Evolutionary conservation across 1,140 invertebrate genomes (phyloP), one percentile per base, ranked within the genome.

Genomic region (Diploscapter pachys): DNA sequence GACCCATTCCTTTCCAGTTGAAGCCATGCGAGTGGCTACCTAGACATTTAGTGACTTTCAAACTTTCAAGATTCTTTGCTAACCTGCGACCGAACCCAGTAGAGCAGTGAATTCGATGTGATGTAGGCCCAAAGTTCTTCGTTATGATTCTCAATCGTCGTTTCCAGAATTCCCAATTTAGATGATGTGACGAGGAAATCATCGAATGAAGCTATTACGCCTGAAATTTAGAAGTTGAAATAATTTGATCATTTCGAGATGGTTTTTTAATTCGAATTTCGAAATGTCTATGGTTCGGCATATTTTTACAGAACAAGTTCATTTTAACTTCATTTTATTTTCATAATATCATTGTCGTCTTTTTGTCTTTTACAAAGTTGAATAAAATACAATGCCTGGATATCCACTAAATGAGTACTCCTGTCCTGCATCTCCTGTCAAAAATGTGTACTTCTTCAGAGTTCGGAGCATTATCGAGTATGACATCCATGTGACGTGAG

Each of bases 391-490:
- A 6, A 89, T 89, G 74, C 93, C 89, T 9, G 89, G 88, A 71
- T 86, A 85, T 2, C 91, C 91, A 2, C 91, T 90, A 31, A 92
- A 90, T n/a, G 73, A 54, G 55, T 76, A 69, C 0, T 50, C 51
- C n/a, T 80, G 50, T 83, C 85, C 86, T 86, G 62, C 4, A 73
- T 79, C 74, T 5, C 75, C 62, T 31, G 62, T 57, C 75, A 90
- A 89, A 66, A 95, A 91, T 79, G 91, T 91, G 86, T 95, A 96
- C 75, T 90, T 90, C 86, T 96, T 96, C 80, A 94, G 87, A n/a
- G 95, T 90, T 78, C 93, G 88, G 63, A 94, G 87, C 94, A 96
- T 96, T 78, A 90, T 90, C n/a, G 89, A 89, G 81, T 93, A 95
- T 71, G 90, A 90, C 79, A 87, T 89, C 87, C 90, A 91, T 1